Evolutionary conservation across 2,113 vertebrate genomes (phyloP).

Genomic region (Falcunculus frontatus): DNA sequence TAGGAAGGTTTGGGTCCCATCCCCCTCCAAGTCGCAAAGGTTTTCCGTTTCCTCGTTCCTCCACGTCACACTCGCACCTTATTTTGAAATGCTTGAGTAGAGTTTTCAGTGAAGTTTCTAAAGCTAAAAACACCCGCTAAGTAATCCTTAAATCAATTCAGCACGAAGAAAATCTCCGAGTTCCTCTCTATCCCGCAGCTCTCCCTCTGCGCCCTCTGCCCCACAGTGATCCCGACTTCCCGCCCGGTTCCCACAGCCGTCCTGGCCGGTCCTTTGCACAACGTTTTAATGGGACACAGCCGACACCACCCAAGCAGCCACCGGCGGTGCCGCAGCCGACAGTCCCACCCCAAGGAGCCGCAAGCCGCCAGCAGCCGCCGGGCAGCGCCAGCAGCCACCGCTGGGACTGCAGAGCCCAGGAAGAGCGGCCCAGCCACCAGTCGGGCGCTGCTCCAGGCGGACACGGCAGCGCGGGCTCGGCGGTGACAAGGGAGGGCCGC

Average conservation of each 20-base stretch:
- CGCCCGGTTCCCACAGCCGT: neutral
- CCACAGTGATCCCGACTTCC: neutral
- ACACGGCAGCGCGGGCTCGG: neutral
- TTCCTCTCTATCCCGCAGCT: neutral
- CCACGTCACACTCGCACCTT: neutral
- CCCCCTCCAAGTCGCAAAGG: too few relatives aligned
- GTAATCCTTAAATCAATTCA: too few relatives aligned
- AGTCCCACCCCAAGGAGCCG: too few relatives aligned
- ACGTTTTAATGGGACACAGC: accelerated
- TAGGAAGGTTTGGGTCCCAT: too few relatives aligned
- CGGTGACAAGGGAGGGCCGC: neutral
- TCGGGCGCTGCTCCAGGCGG: too few relatives aligned
- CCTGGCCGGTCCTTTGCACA: too few relatives aligned
- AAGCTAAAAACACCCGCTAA: neutral
- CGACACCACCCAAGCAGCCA: too few relatives aligned
- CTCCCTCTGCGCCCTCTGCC: too few relatives aligned
- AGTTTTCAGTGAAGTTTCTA: neutral
- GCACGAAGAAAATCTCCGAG: neutral
- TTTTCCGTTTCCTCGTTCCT: neutral
- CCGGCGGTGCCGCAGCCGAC: neutral
- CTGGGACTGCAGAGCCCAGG: too few relatives aligned
- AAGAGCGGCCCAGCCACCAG: accelerated
- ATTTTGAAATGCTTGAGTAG: neutral
- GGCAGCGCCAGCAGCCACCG: accelerated
- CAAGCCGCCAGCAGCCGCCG: neutral